Conservation (phyloP, 2,113 vertebrate species). For the Bagarius yarrelli region DNA sequence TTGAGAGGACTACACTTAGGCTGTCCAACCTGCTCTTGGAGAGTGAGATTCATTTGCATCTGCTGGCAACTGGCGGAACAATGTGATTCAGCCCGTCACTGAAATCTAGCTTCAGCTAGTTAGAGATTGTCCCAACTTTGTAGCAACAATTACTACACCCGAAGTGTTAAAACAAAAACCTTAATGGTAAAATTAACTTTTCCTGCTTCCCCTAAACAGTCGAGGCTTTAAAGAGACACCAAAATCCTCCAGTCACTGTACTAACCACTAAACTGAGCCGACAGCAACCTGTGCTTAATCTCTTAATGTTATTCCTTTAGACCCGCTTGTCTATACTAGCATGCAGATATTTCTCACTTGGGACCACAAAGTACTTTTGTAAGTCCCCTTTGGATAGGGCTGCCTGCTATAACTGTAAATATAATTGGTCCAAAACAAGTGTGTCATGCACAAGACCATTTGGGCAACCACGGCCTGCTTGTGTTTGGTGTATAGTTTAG, state of each 20-base stretch:
- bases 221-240: neutral
- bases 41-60: neutral
- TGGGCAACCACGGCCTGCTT: neutral
- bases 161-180: neutral
- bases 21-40: conserved; percentile 14
- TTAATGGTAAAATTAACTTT: neutral
- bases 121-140: neutral
- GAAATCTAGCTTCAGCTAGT: neutral
- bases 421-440: neutral
- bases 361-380: neutral
- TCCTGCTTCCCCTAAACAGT: neutral
- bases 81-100: neutral
- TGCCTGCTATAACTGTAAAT: neutral
- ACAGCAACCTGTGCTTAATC: neutral
- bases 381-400: neutral
- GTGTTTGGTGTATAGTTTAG: too few relatives aligned
- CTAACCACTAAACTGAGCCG: neutral
- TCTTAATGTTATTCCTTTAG: neutral
- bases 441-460: neutral
- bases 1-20: neutral
- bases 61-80: neutral
- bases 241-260: neutral
- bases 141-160: neutral
- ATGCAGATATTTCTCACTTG: neutral
- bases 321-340: neutral